Percentiles rank a stretch among this genome's conserved stretches.
Evolutionary conservation across 2,113 vertebrate species (phyloP).

Genomic region (Andinoacara biseriatus): DNA sequence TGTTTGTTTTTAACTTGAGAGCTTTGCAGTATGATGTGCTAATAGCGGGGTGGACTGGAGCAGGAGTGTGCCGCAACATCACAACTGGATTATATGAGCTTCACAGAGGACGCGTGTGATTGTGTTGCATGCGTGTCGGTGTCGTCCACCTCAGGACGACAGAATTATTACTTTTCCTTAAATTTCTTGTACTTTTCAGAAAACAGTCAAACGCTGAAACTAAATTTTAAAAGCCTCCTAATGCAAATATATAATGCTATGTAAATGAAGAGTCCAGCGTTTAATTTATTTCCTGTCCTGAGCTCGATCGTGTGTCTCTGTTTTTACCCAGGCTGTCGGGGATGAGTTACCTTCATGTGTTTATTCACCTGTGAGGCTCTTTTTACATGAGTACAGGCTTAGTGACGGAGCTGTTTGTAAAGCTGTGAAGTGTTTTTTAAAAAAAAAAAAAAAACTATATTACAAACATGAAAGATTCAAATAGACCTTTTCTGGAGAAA

Average conservation of each 20-base stretch:
- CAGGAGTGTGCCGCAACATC: background rate
- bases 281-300: rapidly evolving
- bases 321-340: background rate
- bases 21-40: background rate
- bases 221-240: background rate
- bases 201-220: background rate
- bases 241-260: background rate
- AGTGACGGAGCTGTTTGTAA: background rate
- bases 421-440: background rate
- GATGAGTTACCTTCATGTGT: background rate
- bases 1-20: background rate
- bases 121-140: background rate
- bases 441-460: background rate
- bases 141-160: background rate
- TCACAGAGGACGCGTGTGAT: background rate
- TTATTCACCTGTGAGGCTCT: background rate
- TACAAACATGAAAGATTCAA: background rate
- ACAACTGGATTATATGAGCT: background rate
- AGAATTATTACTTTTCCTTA: background rate
- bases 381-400: background rate
- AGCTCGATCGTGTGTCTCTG: background rate
- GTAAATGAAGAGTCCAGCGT: background rate
- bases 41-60: background rate
- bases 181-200: background rate
- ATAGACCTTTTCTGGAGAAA: background rate